phyloP scores from a whole-genome alignment of 92 coral and sea anemone genomes.

The Pocillopora grandis region DNA sequence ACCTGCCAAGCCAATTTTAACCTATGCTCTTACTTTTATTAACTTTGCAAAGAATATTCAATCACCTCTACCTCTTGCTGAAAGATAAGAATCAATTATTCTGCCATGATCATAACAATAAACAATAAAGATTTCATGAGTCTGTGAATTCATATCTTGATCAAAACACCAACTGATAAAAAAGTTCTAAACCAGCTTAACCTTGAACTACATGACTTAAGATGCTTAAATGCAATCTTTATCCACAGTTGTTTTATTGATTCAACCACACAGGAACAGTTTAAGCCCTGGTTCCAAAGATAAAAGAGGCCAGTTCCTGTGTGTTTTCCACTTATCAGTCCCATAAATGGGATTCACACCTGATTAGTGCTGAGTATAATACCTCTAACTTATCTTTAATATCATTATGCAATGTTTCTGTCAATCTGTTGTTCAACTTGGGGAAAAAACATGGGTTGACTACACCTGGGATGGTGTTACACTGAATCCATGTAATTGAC shows the following conservation, averaged over 20 bases:
- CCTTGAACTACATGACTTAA: background rate
- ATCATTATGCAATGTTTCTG: background rate
- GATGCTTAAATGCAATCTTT: background rate
- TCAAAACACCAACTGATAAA: background rate
- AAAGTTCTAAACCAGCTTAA: background rate
- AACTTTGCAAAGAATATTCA: too few relatives aligned
- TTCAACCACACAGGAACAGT: constrained; percentile 2
- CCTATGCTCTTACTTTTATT: too few relatives aligned
- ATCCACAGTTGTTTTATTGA: background rate
- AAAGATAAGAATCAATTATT: too few relatives aligned
- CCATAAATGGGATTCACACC: background rate
- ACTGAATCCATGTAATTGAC: too few relatives aligned
- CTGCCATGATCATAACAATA: too few relatives aligned
- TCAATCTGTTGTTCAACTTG: background rate
- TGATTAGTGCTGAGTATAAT: background rate
- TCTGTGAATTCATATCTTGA: too few relatives aligned
- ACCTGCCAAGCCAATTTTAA: too few relatives aligned
- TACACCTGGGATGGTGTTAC: too few relatives aligned
- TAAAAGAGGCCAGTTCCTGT: background rate
- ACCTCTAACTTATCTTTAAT: background rate
- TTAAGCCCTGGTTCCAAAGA: background rate
- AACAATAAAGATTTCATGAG: too few relatives aligned
- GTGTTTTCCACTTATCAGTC: constrained; percentile 7
- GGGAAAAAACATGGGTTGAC: too few relatives aligned
- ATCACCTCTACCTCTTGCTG: too few relatives aligned